phyloP scores from a whole-genome alignment of 2,888 invertebrate genomes.

The Diadegma fenestrale region DNA sequence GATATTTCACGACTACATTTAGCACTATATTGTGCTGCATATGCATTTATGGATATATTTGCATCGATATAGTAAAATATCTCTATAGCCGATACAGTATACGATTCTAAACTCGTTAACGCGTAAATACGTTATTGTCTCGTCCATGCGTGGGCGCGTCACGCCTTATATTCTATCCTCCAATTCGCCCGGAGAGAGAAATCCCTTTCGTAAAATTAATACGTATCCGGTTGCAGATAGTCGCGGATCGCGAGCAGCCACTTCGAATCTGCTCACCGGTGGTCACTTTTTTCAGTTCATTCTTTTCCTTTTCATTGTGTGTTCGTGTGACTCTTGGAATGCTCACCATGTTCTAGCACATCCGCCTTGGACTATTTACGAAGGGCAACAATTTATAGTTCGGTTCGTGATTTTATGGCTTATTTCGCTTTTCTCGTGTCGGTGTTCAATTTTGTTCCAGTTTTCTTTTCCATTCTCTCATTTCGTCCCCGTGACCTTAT shows the following conservation, averaged over 20 bases:
- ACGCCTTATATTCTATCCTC: conserved; percentile 30
- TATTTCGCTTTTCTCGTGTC: conserved; percentile 15
- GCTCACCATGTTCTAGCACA: conserved; percentile 4
- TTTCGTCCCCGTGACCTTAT: not conserved
- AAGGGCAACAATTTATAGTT: conserved; percentile 42
- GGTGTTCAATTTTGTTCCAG: conserved; percentile 22
- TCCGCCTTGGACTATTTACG: conserved; percentile 44
- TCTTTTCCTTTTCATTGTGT: not conserved
- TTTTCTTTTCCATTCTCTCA: conserved; percentile 11
- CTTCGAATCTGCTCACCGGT: conserved; percentile 34
- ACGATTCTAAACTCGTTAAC: conserved; percentile 66
- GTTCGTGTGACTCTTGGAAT: not conserved
- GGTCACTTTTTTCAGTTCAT: not conserved
- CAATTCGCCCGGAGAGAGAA: conserved; percentile 10
- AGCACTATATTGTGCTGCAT: conserved; percentile 14
- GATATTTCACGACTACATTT: conserved; percentile 50
- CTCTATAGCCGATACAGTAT: conserved; percentile 36
- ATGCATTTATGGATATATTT: conserved; percentile 12
- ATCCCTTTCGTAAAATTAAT: conserved; percentile 61
- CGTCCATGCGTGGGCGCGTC: conserved; percentile 62
- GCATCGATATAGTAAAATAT: conserved; percentile 48
- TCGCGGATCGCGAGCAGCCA: conserved; percentile 32
- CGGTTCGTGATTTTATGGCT: conserved; percentile 20
- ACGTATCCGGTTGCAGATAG: conserved; percentile 67
- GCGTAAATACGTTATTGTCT: conserved; percentile 67